Evolutionary conservation across 2,113 vertebrate species (phyloP).

Genomic region (Fukomys damarensis): DNA sequence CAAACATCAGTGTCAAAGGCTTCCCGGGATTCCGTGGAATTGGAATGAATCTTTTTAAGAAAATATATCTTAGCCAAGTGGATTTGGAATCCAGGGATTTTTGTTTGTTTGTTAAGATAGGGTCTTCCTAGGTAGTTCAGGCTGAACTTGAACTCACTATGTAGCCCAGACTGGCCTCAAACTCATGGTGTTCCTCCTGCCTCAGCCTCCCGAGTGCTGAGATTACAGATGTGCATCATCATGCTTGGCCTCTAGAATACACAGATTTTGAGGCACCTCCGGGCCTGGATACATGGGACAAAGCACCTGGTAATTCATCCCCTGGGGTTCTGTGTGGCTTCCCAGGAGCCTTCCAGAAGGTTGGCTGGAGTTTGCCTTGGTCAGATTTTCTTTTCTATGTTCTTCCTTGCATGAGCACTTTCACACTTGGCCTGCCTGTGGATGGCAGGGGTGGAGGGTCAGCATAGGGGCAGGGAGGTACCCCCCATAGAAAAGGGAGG

Average conservation of each 20-base stretch:
- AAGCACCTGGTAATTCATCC: background rate
- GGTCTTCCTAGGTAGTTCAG: background rate
- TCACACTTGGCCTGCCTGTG: background rate
- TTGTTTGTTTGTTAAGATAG: background rate
- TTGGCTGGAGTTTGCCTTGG: background rate
- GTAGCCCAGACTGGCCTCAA: background rate
- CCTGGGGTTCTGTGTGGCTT: background rate
- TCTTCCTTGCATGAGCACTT: background rate
- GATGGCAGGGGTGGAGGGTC: background rate
- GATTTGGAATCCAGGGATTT: background rate
- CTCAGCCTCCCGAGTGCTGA: background rate
- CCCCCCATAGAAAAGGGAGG: background rate
- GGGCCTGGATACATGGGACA: background rate
- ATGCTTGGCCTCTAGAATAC: background rate
- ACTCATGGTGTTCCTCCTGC: background rate
- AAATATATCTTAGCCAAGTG: constrained; percentile 46
- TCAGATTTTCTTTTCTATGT: constrained; percentile 5
- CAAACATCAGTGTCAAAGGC: constrained; percentile 38
- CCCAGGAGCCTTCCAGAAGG: background rate
- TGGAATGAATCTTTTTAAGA: constrained; percentile 50
- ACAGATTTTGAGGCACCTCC: background rate
- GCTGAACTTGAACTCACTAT: background rate
- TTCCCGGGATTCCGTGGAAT: background rate
- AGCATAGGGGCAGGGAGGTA: background rate
- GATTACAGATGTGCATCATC: background rate